phyloP scores from a whole-genome alignment of 2,888 invertebrate genomes.

The Atherix ibis region DNA sequence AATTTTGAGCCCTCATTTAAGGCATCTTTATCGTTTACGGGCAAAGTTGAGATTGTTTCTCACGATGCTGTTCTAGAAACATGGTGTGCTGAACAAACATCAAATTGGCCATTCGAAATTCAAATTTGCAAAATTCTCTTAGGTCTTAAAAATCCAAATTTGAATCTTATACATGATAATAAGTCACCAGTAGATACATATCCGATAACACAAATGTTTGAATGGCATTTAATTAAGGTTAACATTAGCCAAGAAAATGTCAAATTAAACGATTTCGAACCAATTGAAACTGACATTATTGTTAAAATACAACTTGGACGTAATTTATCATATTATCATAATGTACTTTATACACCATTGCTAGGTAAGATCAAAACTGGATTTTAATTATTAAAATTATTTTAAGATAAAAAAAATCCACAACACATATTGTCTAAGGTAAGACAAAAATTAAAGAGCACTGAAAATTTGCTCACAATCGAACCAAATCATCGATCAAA shows the following conservation, averaged over 20 bases:
- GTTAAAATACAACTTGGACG: conserved; percentile 21
- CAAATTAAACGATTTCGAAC: conserved; percentile 11
- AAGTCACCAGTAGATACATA: conserved; percentile 2
- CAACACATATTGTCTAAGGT: too few relatives aligned
- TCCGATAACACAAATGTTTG: too few relatives aligned
- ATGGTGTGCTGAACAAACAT: conserved; percentile 22
- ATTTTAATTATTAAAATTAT: too few relatives aligned
- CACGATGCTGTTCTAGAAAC: conserved; percentile 14
- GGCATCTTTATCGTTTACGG: conserved; percentile 4
- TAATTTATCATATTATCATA: conserved; percentile 21
- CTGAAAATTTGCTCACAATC: too few relatives aligned
- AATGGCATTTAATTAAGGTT: neutral
- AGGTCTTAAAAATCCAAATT: conserved; percentile 10
- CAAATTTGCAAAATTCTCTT: conserved; percentile 22
- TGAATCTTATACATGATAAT: conserved; percentile 5
- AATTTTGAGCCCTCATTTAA: conserved; percentile 3
- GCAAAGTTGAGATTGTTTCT: conserved; percentile 1
- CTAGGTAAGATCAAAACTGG: too few relatives aligned
- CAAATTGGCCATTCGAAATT: conserved; percentile 27
- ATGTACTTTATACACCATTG: conserved; percentile 23
- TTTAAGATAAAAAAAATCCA: too few relatives aligned
- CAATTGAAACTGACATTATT: conserved; percentile 19
- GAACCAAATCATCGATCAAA: too few relatives aligned
- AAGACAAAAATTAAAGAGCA: too few relatives aligned
- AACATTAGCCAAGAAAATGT: neutral